These are phyloP conservation scores for Tylochromis polylepis DNA, from an alignment of 2,113 vertebrate species.

Conservation along the genomic window DNA sequence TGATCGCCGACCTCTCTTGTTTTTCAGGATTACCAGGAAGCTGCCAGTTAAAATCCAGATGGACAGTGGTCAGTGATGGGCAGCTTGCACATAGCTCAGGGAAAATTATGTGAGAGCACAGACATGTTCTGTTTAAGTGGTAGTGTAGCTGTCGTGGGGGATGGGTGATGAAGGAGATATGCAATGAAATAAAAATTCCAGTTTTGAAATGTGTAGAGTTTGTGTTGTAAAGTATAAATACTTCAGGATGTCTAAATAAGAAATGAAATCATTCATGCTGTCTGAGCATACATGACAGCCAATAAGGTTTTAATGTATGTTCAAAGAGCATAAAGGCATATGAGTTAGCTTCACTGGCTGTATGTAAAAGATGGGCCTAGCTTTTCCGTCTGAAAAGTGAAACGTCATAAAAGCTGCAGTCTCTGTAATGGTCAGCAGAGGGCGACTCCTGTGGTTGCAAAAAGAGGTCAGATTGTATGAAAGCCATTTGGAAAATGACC, in stretches of 20 bases:
- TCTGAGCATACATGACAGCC: not conserved
- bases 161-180: not conserved
- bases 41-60: conserved; percentile 23
- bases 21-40: conserved; percentile 18
- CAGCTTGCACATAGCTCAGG: conserved; percentile 25
- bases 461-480: not conserved
- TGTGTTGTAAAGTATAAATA: not conserved
- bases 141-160: conserved; percentile 5
- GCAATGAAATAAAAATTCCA: not conserved
- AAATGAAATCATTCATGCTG: not conserved
- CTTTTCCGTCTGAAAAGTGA: not conserved
- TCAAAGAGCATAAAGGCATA: not conserved
- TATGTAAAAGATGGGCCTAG: not conserved
- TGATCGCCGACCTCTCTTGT: not conserved
- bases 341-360: not conserved
- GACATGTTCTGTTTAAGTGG: not conserved
- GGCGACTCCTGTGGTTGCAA: not conserved
- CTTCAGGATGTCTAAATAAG: not conserved
- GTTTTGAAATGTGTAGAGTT: not conserved
- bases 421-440: not conserved
- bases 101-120: conserved; percentile 4
- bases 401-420: not conserved
- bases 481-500: not conserved
- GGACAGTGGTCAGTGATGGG: conserved; percentile 35
- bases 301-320: not conserved